Evolutionary conservation across 2,113 vertebrate species (phyloP), one percentile per base, ranked within the genome.

Genomic region (Athene noctua): DNA sequence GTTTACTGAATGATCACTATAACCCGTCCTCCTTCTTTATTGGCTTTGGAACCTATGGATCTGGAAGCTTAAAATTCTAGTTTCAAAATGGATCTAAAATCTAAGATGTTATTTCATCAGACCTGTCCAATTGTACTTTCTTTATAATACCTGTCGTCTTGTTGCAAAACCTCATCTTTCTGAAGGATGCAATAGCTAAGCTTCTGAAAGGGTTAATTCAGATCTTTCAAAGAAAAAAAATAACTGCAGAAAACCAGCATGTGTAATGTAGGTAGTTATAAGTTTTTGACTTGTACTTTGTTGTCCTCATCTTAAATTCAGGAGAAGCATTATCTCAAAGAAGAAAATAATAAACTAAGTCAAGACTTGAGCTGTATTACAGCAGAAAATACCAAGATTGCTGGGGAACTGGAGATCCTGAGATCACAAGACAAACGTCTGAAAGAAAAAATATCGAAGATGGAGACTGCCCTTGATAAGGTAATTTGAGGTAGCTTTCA

Each of bases 401-500:
- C 94, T 17, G 96, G 86, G 15, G 98, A 99, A 44, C 89, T 99
- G 52, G 98, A 99, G 74, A 95, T 97, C 34, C 88, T 98, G 29
- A 96, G 86, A 27, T 97, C 97, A 63, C 98, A 98, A 93, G 98
- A 99, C 59, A 97, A 97, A 81, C 46, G 71, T 51, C 82, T 99
- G 59, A 98, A 97, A 83, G 98, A 97, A 47, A 98, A 98, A 77
- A 92, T 98, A 40, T 51, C 90, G 20, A 97, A 97, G 73, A 97
- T 99, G 98, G 98, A 99, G 96, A 66, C 94, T 36, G 98, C 98
- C 78, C 98, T 99, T 81, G 98, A 99, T 80, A 99, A 99, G 98
- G 99, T 99, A 93, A 40, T 25, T 54, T 44, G 98, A 98, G 98
- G 98, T 98, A 93, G 25, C 15, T 62, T 46, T 47, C 58, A 40